Evolutionary conservation across 2,797 vertebrate species (phyloP).

Genomic region (Jordanella pulchra): DNA sequence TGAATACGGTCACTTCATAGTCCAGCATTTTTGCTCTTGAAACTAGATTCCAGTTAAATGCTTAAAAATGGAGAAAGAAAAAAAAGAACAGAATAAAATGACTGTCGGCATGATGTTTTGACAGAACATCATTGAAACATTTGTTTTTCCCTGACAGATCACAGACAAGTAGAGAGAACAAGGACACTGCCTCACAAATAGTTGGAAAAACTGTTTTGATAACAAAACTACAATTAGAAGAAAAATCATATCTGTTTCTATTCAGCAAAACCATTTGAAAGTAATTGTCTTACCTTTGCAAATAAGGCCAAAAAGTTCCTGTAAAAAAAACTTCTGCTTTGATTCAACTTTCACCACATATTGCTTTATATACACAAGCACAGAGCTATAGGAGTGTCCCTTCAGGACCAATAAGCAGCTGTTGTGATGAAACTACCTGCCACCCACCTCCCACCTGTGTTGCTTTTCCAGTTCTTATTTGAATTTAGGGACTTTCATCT

Average conservation of each 20-base stretch:
- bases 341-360: not conserved
- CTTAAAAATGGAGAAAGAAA: not conserved
- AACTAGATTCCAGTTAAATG: not conserved
- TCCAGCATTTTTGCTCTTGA: not conserved
- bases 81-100: not conserved
- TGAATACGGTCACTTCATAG: slow-evolving; percentile 18
- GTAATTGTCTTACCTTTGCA: not conserved
- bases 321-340: not conserved
- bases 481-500: not conserved
- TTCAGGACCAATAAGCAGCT: not conserved
- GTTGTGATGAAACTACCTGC: not conserved
- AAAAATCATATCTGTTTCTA: not conserved
- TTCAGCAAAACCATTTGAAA: not conserved
- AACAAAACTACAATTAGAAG: not conserved
- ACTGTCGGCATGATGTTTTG: not conserved
- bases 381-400: slow-evolving; percentile 7
- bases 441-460: not conserved
- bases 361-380: not conserved
- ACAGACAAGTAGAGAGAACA: not conserved
- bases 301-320: not conserved
- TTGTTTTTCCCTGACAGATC: not conserved
- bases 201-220: not conserved
- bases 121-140: not conserved
- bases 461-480: not conserved
- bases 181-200: not conserved